Conservation (phyloP, 2,888 invertebrate species). For the Lasius platythorax region DNA sequence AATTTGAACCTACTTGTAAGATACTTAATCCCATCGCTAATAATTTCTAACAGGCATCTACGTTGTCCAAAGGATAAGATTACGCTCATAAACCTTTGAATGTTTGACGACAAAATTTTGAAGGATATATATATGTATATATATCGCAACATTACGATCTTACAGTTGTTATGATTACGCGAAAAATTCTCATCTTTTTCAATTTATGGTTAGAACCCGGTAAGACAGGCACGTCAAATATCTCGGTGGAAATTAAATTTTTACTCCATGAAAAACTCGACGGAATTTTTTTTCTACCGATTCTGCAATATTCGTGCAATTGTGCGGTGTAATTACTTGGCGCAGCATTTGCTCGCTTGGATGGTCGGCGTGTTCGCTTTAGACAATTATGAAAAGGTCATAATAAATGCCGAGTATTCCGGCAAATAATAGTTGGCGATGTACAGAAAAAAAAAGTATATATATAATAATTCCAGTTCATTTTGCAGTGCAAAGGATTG, state of each 20-base stretch:
- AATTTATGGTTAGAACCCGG: conserved; percentile 1
- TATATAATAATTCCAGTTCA: conserved; percentile 14
- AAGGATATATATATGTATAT: not conserved
- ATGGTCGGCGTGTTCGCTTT: conserved; percentile 30
- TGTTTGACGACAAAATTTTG: not conserved
- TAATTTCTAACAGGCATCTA: not conserved
- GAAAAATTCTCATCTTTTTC: not conserved
- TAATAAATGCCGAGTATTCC: conserved; percentile 42
- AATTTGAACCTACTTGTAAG: too few species aligned
- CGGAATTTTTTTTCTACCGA: conserved; percentile 19
- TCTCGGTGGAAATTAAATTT: conserved; percentile 36
- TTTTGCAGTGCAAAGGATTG: not conserved
- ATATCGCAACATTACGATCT: not conserved
- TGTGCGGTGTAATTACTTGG: conserved; percentile 53
- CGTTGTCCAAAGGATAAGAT: not conserved
- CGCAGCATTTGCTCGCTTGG: conserved; percentile 41
- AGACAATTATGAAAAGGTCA: conserved; percentile 36
- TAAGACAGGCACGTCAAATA: conserved; percentile 16
- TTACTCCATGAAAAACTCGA: not conserved
- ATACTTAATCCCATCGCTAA: too few species aligned
- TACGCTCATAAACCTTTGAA: not conserved
- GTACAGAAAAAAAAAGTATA: not conserved
- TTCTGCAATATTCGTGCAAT: conserved; percentile 48
- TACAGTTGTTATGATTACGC: not conserved
- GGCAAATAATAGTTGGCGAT: conserved; percentile 20